Conservation (phyloP, 2,888 invertebrate genomes). For the Lasioglossum vierecki region DNA sequence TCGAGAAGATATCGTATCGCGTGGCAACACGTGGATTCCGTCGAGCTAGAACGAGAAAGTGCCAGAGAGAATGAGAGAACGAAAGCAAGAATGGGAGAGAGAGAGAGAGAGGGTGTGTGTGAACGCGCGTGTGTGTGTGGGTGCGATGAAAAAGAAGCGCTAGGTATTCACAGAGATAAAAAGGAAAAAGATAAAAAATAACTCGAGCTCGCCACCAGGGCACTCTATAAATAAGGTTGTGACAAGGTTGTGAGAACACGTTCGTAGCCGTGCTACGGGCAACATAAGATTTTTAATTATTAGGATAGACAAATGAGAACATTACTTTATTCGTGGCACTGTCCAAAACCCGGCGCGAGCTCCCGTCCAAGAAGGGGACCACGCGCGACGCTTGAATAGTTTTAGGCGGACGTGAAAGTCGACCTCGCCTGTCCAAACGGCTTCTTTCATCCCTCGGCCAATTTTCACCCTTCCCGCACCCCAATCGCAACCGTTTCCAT, state of each 20-base stretch:
- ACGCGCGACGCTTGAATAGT: slow-evolving; percentile 42
- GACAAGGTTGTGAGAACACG: slow-evolving; percentile 83
- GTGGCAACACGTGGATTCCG: slow-evolving; percentile 4
- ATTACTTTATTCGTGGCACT: slow-evolving; percentile 63
- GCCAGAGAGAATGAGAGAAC: not conserved
- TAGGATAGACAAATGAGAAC: slow-evolving; percentile 61
- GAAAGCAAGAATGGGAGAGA: not conserved
- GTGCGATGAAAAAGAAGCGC: not conserved
- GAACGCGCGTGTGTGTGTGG: not conserved
- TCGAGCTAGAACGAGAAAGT: not conserved
- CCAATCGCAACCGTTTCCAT: not conserved
- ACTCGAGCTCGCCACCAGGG: slow-evolving; percentile 74
- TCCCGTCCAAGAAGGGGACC: slow-evolving; percentile 58
- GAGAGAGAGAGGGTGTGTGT: not conserved
- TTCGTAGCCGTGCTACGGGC: slow-evolving; percentile 81
- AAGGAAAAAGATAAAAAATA: slow-evolving; percentile 19
- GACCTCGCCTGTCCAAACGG: slow-evolving; percentile 21
- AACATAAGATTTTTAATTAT: slow-evolving; percentile 78
- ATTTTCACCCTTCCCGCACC: not conserved
- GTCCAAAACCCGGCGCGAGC: slow-evolving; percentile 54
- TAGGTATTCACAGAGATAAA: slow-evolving; percentile 15
- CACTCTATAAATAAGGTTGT: slow-evolving; percentile 83
- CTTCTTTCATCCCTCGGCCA: slow-evolving; percentile 19
- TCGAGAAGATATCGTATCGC: slow-evolving; percentile 7
- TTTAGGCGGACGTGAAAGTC: slow-evolving; percentile 45